Evolutionary conservation across 2,797 vertebrate species (phyloP).

Genomic region (Gallirallus australis): DNA sequence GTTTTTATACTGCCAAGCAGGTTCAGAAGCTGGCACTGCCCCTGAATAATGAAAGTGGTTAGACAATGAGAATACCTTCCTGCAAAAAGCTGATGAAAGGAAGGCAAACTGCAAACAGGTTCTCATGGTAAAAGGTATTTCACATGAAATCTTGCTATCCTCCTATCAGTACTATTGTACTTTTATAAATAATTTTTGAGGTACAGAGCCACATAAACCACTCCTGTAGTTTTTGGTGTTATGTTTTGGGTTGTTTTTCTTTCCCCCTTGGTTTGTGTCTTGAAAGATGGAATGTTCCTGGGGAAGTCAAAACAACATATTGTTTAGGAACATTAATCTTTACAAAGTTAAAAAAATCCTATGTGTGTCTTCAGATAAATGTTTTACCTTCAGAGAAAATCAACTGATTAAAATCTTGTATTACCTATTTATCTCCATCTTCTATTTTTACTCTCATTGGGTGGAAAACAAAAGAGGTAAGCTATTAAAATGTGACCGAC

Average conservation of each 20-base stretch:
- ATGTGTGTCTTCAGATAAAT: background rate
- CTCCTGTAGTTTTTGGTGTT: background rate
- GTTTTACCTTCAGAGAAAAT: background rate
- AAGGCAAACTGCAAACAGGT: background rate
- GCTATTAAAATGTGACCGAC: background rate
- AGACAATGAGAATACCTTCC: background rate
- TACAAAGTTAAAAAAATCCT: background rate
- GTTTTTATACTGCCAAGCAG: background rate
- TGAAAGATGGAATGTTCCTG: background rate
- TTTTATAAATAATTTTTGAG: background rate
- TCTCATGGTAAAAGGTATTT: background rate
- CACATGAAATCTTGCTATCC: background rate
- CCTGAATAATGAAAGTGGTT: background rate
- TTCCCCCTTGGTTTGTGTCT: rapidly evolving
- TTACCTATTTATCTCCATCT: background rate
- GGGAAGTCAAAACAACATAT: background rate
- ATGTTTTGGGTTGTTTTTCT: too few relatives aligned
- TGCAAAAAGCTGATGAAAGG: background rate
- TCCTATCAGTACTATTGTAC: background rate
- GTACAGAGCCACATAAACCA: background rate
- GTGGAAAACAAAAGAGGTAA: background rate
- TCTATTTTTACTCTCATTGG: background rate
- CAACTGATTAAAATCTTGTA: background rate
- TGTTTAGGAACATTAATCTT: background rate
- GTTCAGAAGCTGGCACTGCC: background rate